Evolutionary conservation across 2,888 invertebrate species (phyloP).

Genomic region (Drosophila emarginata): DNA sequence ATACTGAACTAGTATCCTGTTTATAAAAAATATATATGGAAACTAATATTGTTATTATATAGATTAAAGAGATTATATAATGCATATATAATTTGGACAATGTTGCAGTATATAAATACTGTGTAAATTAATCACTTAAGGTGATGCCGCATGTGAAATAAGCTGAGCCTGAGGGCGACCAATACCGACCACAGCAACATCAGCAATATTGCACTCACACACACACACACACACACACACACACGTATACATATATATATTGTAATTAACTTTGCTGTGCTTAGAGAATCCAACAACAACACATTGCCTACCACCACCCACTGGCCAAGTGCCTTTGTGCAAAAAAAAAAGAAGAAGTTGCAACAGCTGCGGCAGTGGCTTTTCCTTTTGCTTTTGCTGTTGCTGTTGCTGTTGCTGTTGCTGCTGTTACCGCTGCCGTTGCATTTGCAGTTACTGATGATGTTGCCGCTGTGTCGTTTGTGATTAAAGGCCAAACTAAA

Average conservation of each 20-base stretch:
- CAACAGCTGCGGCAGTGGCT: conserved; percentile 36
- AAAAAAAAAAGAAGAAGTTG: conserved; percentile 33
- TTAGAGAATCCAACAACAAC: conserved; percentile 25
- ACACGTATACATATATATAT: conserved; percentile 28
- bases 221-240: conserved; percentile 5
- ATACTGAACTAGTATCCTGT: too few species aligned
- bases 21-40: too few species aligned
- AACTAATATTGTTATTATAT: too few species aligned
- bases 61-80: too few species aligned
- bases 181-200: conserved; percentile 49
- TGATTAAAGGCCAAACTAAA: conserved; percentile 61
- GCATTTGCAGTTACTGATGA: conserved; percentile 26
- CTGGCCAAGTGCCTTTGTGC: conserved; percentile 44
- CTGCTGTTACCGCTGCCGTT: background rate
- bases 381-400: conserved; percentile 33
- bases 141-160: background rate
- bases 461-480: conserved; percentile 32
- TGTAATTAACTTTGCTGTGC: conserved; percentile 73
- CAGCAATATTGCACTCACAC: conserved; percentile 9
- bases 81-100: too few species aligned
- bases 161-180: conserved; percentile 30
- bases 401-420: too few species aligned
- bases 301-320: conserved; percentile 56
- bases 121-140: background rate
- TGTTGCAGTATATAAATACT: too few species aligned